Base-by-base conservation (phyloP, 2,888 invertebrate species). In the Poecilobothrus nobilitatus region DNA sequence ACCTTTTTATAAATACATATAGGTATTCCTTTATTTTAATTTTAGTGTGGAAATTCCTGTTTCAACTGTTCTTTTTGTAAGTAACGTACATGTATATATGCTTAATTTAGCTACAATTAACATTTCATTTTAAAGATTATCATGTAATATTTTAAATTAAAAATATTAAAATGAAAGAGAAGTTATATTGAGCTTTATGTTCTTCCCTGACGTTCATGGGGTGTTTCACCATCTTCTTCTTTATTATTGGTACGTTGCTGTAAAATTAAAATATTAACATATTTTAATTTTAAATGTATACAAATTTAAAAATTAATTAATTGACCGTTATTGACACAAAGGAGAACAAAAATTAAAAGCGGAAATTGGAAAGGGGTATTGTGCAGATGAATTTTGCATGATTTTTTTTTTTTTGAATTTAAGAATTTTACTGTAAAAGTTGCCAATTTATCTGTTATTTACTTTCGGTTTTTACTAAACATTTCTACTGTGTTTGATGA, bases 181-280 rank as follows among this genome's bases (percentile, higher is more conserved):
- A 53, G 1, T 18, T 53, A 15, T 53, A 18, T 12, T 12, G 53
- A 53, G 15, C 15, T 6, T n/a, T 53, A 53, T 53, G 18, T 18
- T 53, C 53, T 53, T 53, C 53, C 53, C 53, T 53, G 53, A 53
- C 53, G 53, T 53, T 53, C 53, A 18, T 63, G 63, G 21, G 21
- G 63, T 63, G 63, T 63, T 27, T 63, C 63, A 63, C 12, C 63
- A 63, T 63, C 63, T 22, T 27, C 63, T 63, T 63, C 63, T 27
- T 22, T 63, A 63, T 22, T 27, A 63, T 21, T 27, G 63, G 63
- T 22, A 10, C 63, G 22, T 10, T 27, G 63, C 63, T 63, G 63
- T 10, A 63, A 63, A 44, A 44, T 44, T 44, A 44, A 44, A 53
- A 53, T 53, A 53, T 53, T 53, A 53, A 18, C 53, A 18, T 53